Percentiles rank a stretch among this genome's conserved stretches.
These are phyloP conservation scores for Listrodromus nycthemerus DNA, from an alignment of 2,888 invertebrate genomes.

Conservation along the genomic window DNA sequence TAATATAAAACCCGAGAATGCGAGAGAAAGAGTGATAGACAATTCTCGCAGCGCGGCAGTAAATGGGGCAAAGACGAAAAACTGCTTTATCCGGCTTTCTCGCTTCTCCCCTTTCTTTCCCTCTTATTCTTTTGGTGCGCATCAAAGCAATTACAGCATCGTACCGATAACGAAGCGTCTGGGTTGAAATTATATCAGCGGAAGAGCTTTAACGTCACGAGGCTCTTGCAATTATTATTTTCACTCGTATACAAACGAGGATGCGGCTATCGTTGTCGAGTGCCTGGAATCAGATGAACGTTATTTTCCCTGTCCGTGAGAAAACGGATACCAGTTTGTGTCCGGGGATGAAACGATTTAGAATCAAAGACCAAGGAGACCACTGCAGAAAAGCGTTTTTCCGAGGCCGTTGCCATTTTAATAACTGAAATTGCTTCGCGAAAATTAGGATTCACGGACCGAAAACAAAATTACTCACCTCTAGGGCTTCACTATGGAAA, in stretches of 20 bases:
- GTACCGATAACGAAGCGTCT: slow-evolving; percentile 29
- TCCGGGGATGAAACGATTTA: too few relatives aligned
- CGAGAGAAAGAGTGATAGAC: slow-evolving; percentile 15
- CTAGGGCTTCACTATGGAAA: too few relatives aligned
- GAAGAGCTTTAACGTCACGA: neutral
- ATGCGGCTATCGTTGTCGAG: neutral
- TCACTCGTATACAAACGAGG: neutral
- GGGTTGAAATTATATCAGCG: slow-evolving; percentile 18
- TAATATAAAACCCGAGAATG: slow-evolving; percentile 55
- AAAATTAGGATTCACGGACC: too few relatives aligned
- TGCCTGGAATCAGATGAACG: neutral
- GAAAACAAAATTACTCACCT: too few relatives aligned
- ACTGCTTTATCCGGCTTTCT: neutral
- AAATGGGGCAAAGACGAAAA: slow-evolving; percentile 32
- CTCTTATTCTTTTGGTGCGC: slow-evolving; percentile 14
- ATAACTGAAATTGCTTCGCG: too few relatives aligned
- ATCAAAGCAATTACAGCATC: slow-evolving; percentile 39
- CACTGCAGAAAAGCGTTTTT: too few relatives aligned
- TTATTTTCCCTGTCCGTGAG: neutral
- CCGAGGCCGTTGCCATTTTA: too few relatives aligned
- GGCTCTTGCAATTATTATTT: neutral
- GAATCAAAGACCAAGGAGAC: too few relatives aligned
- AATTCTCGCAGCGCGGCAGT: slow-evolving; percentile 7
- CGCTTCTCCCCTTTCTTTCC: neutral
- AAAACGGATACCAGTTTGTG: neutral